Evolutionary conservation across 92 coral and sea anemone genomes (phyloP), one percentile per base, ranked within the genome.

Genomic region (Zoanthus sansibaricus): DNA sequence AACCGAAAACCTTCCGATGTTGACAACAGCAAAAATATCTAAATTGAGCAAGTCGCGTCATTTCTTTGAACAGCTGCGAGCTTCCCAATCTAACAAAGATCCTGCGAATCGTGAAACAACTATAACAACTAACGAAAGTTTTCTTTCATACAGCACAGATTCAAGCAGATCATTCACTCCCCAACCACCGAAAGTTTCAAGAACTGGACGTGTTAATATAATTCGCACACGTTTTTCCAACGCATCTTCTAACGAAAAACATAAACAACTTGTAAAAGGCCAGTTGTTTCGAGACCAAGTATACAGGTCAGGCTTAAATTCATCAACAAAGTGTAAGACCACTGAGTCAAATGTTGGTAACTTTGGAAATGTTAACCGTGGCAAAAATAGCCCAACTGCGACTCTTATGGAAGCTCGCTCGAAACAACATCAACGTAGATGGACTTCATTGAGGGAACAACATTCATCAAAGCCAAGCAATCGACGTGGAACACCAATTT

Each of bases 121-220:
- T 5, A 12, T 30, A 61, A 37, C 47, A 11, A 17, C 15, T 78
- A 21, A 5, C 18, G 71, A 8, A 25, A 78, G 33, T 10, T 11
- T 25, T 59, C 44, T 51, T 16, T 61, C 18, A 49, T 49, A 6
- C n/a, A n/a, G 5, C 42, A 42, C 72, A 78, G 83, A 0, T 0
- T 17, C 13, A 44, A 31, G 8, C 11, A 13, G 21, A 16, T 48
- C n/a, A 9, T 30, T 66, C 47, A 80, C 85, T 80, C 85, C 85
- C 12, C 74, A 74, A 66, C 85, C 85, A 15, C 85, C 85, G 45
- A 80, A 70, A 44, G 20, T 47, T 21, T 74, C 85, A 46, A 80
- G 61, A 67, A 21, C 85, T 17, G 74, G 85, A 52, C 61, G 47
- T 47, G 75, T n/a, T 32, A 80, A 80, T 61, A 8, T 31, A 30